These are phyloP conservation scores for Cataglyphis cursor DNA, from an alignment of 2,888 invertebrate genomes.

Conservation along the genomic window DNA sequence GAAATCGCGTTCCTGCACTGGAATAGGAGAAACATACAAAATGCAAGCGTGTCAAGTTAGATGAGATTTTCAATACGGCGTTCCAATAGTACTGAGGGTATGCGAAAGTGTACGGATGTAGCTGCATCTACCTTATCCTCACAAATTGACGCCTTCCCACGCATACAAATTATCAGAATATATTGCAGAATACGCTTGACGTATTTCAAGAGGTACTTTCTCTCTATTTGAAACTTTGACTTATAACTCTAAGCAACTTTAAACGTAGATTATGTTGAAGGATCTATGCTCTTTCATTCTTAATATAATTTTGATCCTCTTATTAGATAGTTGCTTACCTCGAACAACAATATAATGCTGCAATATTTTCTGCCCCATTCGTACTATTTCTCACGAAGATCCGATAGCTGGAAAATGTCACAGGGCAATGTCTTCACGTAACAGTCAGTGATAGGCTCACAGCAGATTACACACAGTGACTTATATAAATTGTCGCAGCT, in stretches of 20 bases:
- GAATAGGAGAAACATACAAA: background rate
- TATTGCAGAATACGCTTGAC: slow-evolving; percentile 7
- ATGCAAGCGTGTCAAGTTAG: slow-evolving; percentile 17
- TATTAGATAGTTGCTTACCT: slow-evolving; percentile 3
- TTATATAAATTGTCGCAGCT: slow-evolving; percentile 72
- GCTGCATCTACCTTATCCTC: slow-evolving; percentile 19
- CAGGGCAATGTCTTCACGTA: slow-evolving; percentile 44
- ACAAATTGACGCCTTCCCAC: slow-evolving; percentile 23
- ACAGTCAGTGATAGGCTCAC: slow-evolving; percentile 71
- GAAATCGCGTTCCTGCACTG: slow-evolving; percentile 6
- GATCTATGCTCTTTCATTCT: background rate
- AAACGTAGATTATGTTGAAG: background rate
- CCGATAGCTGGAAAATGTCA: slow-evolving; percentile 42
- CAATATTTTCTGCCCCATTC: slow-evolving; percentile 36
- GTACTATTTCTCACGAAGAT: slow-evolving; percentile 35
- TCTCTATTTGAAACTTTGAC: background rate
- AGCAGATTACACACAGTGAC: slow-evolving; percentile 71
- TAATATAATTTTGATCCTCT: background rate
- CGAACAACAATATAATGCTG: slow-evolving; percentile 19
- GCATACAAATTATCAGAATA: slow-evolving; percentile 47
- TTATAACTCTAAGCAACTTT: background rate
- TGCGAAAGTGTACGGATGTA: background rate
- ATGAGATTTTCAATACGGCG: slow-evolving; percentile 50
- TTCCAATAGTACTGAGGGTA: background rate
- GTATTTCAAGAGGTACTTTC: background rate